phyloP scores from a whole-genome alignment of 2,888 invertebrate species.

The Pyralis farinalis region DNA sequence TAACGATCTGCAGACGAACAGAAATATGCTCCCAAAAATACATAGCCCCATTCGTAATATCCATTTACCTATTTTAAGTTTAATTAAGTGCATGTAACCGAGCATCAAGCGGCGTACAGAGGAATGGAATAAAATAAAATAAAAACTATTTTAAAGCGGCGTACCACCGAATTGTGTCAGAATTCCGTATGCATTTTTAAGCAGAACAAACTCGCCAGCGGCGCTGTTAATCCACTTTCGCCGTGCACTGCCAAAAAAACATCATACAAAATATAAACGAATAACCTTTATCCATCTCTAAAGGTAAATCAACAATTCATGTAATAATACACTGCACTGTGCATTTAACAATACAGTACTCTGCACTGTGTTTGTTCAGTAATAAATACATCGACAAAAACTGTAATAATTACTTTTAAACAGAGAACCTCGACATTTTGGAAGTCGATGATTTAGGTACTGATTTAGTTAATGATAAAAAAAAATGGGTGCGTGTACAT shows the following conservation, averaged over 20 bases:
- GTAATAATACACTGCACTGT: neutral
- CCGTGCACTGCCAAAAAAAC: neutral
- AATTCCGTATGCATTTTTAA: conserved; percentile 5
- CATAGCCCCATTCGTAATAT: neutral
- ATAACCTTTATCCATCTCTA: neutral
- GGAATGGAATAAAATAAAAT: neutral
- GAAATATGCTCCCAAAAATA: no score
- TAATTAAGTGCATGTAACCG: neutral
- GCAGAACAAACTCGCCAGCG: conserved; percentile 3
- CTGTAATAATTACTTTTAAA: no score
- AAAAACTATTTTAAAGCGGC: conserved; percentile 2
- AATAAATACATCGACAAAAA: no score
- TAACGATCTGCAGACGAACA: no score
- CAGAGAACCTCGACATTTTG: no score
- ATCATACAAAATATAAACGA: conserved; percentile 3
- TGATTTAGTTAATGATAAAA: no score
- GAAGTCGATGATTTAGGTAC: no score
- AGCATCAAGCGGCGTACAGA: neutral
- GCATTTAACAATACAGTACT: no score
- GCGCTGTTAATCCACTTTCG: conserved; percentile 7
- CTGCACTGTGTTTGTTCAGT: no score
- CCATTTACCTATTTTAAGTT: neutral
- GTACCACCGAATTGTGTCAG: conserved; percentile 1
- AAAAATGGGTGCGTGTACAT: no score
- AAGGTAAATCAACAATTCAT: conserved; percentile 1